Conservation (phyloP, 1,140 invertebrate genomes). For the Lordiphosa clarofinis region DNA sequence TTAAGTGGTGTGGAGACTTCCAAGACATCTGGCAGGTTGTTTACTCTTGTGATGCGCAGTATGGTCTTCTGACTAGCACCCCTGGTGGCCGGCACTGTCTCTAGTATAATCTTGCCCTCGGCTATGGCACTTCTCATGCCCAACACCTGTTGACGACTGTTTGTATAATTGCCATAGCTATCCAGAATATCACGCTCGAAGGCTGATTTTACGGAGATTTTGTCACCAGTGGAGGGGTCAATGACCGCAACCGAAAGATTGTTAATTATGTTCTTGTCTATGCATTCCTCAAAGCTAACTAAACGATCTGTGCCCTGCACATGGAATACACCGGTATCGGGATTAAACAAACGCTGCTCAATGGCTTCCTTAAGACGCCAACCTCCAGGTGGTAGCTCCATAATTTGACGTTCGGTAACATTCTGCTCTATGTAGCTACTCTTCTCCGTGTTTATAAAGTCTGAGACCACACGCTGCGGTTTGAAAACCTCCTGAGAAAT, state of each 20-base stretch:
- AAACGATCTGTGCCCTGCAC: constrained; percentile 92
- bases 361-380: constrained; percentile 91
- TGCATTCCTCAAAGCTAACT: constrained; percentile 92
- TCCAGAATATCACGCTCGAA: constrained; percentile 90
- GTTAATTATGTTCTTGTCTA: constrained; percentile 92
- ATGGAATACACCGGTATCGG: constrained; percentile 89
- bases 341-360: constrained; percentile 88
- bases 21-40: constrained; percentile 83
- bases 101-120: constrained; percentile 84
- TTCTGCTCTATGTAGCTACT: constrained; percentile 65
- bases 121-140: constrained; percentile 91
- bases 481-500: constrained; percentile 70
- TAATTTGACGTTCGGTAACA: constrained; percentile 79
- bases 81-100: constrained; percentile 72
- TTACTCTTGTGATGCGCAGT: constrained; percentile 62
- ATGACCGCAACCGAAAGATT: constrained; percentile 88
- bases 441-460: constrained; percentile 80
- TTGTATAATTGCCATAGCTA: constrained; percentile 86
- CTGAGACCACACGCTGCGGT: constrained; percentile 79
- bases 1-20: constrained; percentile 82
- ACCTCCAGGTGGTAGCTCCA: constrained; percentile 89
- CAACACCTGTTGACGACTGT: constrained; percentile 81
- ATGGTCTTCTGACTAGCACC: constrained; percentile 78
- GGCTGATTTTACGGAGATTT: constrained; percentile 86
- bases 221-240: constrained; percentile 86